Percentiles rank a stretch among this genome's conserved stretches.
These are phyloP conservation scores for Garrulus glandarius DNA, from an alignment of 2,797 vertebrate genomes.

Conservation along the genomic window DNA sequence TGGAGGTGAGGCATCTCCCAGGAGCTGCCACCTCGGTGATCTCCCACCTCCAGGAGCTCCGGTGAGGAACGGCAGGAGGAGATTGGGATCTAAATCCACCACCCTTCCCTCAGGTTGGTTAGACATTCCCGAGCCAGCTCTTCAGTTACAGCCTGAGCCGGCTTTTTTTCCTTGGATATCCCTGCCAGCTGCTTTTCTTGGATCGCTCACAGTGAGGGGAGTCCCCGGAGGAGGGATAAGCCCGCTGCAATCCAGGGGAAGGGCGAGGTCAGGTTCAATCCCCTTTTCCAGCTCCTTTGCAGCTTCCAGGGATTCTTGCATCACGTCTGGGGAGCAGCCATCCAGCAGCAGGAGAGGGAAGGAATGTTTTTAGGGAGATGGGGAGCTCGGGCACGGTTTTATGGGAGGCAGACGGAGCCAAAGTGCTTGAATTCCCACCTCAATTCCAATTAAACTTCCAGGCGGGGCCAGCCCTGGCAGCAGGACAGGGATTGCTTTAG, in stretches of 20 bases:
- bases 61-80: neutral
- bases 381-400: neutral
- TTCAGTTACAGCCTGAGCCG: neutral
- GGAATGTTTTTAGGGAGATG: neutral
- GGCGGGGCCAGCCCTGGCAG: neutral
- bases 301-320: neutral
- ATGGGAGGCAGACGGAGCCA: neutral
- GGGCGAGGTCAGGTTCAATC: neutral
- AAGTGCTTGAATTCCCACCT: neutral
- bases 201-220: rapidly evolving
- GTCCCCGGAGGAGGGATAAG: neutral
- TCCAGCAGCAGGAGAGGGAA: neutral
- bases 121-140: neutral
- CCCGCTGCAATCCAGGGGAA: neutral
- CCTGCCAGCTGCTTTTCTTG: neutral
- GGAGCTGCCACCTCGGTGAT: no score
- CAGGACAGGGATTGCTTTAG: neutral
- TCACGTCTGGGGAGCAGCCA: neutral
- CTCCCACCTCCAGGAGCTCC: neutral
- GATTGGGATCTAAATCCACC: neutral
- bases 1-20: neutral
- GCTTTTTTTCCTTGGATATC: neutral
- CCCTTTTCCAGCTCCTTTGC: neutral
- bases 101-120: rapidly evolving
- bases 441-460: neutral